Evolutionary conservation across 1,140 invertebrate genomes (phyloP).

Genomic region (Scylla paramamosain): DNA sequence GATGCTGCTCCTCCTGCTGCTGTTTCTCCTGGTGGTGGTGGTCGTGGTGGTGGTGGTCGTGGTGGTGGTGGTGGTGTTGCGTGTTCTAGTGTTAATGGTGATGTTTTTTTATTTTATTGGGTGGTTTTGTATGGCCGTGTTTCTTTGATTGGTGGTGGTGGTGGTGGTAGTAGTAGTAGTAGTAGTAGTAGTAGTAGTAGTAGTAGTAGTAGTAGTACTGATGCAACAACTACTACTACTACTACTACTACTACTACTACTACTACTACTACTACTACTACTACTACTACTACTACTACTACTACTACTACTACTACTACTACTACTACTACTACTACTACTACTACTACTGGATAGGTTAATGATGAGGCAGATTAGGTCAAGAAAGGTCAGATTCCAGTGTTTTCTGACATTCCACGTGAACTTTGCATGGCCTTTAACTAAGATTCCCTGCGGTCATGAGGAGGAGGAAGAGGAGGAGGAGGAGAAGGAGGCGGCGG

Average conservation of each 20-base stretch:
- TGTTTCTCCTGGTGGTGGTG: neutral
- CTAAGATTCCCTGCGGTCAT: neutral
- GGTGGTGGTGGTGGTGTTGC: neutral
- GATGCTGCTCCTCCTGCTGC: neutral
- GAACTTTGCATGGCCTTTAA: neutral
- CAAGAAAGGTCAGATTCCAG: no score
- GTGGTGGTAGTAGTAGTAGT: no score
- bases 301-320: constrained; percentile 18
- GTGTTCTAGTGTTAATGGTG: neutral
- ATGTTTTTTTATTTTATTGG: no score
- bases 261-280: neutral
- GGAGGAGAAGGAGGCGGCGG: neutral
- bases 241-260: neutral
- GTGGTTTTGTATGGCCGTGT: no score
- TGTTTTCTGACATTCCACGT: neutral
- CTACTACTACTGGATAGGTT: neutral
- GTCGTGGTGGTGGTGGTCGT: no score
- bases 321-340: constrained; percentile 1
- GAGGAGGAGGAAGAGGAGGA: neutral
- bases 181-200: no score
- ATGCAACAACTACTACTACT: neutral
- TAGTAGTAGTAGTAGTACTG: no score
- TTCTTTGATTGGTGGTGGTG: no score
- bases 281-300: constrained; percentile 21
- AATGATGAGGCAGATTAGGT: no score